Evolutionary conservation across 2,888 invertebrate genomes (phyloP), one percentile per base, ranked within the genome.

Genomic region (Lacanobia oleracea): DNA sequence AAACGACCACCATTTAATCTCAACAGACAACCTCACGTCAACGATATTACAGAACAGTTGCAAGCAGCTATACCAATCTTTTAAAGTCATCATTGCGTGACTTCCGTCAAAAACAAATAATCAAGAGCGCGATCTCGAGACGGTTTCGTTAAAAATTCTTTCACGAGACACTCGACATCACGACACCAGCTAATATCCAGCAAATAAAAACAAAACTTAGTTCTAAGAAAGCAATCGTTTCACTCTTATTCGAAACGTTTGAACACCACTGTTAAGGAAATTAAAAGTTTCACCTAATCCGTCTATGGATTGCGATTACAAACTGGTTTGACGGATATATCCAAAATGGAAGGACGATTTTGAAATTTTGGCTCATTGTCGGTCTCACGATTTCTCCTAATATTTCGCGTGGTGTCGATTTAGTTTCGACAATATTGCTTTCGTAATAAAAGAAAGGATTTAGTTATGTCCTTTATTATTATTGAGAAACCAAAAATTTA

Each of bases 51-150:
- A 67, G 48, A 40, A 33, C 5, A 4, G 33, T 5, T 6, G 33
- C 33, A 33, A 33, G 1, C 8, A 43, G 7, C 64, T 12, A n/a
- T n/a, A 14, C 14, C 33, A 59, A 67, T 73, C 50, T 61, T 63
- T 59, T 61, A 40, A 65, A 75, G 63, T 21, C 40, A 70, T 57
- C 64, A 57, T 80, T 61, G 82, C 82, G 83, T 82, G 81, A 83
- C 69, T 83, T 82, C 83, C 81, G 72, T 54, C 65, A 72, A 70
- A 80, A 62, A 80, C 43, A 63, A 77, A 79, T 62, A 66, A 76
- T 59, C 40, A 54, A 21, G 57, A 74, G 45, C 21, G 27, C 50
- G 37, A 76, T 68, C 72, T 64, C n/a, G 60, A 43, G 21, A 37
- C 76, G 23, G 56, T 74, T 64, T 72, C 60, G 63, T 75, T 67